These are phyloP conservation scores for Trichosurus vulpecula DNA, from an alignment of 2,797 vertebrate genomes.

Conservation along the genomic window DNA sequence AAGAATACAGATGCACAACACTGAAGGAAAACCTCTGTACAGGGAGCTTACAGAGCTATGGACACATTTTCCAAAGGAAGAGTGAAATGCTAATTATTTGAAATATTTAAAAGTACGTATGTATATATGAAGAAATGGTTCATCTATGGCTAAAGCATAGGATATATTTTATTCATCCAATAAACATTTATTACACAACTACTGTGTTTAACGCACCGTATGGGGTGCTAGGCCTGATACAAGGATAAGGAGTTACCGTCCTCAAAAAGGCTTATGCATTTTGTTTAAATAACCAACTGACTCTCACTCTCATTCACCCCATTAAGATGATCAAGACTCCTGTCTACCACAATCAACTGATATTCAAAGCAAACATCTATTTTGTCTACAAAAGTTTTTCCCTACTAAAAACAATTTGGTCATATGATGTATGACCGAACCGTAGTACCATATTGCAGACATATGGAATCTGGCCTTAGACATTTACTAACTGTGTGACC, in stretches of 20 bases:
- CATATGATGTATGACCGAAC: neutral
- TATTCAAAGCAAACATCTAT: neutral
- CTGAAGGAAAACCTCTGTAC: neutral
- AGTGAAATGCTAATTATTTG: constrained; percentile 2
- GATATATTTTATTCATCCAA: neutral
- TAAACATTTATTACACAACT: neutral
- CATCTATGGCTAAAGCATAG: neutral
- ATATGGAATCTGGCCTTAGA: neutral
- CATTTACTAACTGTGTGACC: neutral
- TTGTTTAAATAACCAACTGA: constrained; percentile 46
- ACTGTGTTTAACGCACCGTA: neutral
- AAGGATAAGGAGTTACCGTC: neutral
- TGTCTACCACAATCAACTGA: constrained; percentile 5
- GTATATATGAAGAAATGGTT: constrained; percentile 32
- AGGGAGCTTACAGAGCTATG: neutral
- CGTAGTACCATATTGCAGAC: neutral
- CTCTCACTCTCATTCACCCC: neutral
- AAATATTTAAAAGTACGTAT: constrained; percentile 14
- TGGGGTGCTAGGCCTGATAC: neutral
- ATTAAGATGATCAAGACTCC: neutral
- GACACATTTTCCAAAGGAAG: constrained; percentile 2
- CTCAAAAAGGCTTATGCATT: neutral
- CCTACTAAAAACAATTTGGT: constrained; percentile 1
- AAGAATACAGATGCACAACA: constrained; percentile 10
- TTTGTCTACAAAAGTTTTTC: constrained; percentile 43